These are phyloP conservation scores for Centruroides vittatus DNA, from an alignment of 1,140 invertebrate genomes.

Conservation along the genomic window DNA sequence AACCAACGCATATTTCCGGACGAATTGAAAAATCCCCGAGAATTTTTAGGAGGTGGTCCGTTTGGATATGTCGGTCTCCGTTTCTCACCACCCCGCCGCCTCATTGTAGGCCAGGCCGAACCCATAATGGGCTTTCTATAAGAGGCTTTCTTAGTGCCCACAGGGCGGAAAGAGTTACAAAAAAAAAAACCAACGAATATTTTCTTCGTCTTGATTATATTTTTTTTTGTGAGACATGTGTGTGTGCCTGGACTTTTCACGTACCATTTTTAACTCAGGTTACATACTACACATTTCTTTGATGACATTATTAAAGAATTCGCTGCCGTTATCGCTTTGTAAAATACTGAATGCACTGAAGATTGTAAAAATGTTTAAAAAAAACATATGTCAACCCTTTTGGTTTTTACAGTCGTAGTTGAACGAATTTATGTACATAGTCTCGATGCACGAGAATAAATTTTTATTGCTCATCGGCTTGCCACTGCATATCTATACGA, in stretches of 20 bases:
- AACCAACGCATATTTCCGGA: too few species aligned
- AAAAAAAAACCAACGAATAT: too few species aligned
- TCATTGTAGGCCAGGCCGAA: too few species aligned
- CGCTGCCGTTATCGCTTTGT: constrained; percentile 5
- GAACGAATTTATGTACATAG: constrained; percentile 3
- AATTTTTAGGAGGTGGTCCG: too few species aligned
- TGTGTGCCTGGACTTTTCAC: constrained; percentile 11
- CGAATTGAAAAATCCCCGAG: too few species aligned
- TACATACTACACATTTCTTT: neutral
- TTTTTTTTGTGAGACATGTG: too few species aligned
- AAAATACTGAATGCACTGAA: constrained; percentile 2
- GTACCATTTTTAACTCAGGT: constrained; percentile 10
- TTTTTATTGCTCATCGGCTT: constrained; percentile 4
- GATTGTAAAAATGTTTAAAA: constrained; percentile 7
- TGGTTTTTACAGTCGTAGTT: constrained; percentile 6
- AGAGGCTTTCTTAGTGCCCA: too few species aligned
- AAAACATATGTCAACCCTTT: constrained; percentile 2
- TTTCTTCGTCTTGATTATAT: constrained; percentile 8
- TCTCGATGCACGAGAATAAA: constrained; percentile 7
- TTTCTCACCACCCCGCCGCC: too few species aligned
- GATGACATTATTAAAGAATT: constrained; percentile 5
- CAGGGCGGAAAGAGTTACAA: too few species aligned
- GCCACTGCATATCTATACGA: constrained; percentile 1
- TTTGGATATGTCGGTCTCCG: too few species aligned
- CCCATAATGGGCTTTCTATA: too few species aligned